Evolutionary conservation across 2,113 vertebrate genomes (phyloP).

Genomic region (Martes martes): DNA sequence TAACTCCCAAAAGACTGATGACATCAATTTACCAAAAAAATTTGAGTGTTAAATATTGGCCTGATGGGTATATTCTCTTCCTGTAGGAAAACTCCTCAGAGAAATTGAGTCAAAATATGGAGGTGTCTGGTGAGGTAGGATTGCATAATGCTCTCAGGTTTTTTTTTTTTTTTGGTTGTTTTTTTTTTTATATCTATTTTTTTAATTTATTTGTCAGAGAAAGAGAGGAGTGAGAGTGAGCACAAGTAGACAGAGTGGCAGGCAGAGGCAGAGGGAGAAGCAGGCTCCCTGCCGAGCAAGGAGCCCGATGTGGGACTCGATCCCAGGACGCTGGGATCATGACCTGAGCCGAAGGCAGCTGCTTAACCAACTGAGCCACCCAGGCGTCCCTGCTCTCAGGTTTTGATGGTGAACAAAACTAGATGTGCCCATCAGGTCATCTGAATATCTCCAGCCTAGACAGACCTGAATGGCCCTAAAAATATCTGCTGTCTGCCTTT

Average conservation of each 20-base stretch:
- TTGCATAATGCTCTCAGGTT: not conserved
- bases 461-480: not conserved
- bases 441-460: not conserved
- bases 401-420: not conserved
- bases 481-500: not conserved
- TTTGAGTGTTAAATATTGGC: not conserved
- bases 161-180: not conserved
- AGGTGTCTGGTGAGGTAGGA: not conserved
- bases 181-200: no score
- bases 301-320: no score
- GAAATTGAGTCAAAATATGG: not conserved
- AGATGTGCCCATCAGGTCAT: not conserved
- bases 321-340: no score
- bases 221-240: no score
- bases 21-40: not conserved
- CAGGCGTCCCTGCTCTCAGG: not conserved
- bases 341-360: no score
- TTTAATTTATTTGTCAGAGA: no score
- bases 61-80: not conserved
- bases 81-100: not conserved
- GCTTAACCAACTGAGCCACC: no score
- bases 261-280: no score
- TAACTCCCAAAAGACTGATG: slow-evolving; percentile 31
- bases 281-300: no score
- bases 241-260: no score